Base-by-base conservation (phyloP, 2,113 vertebrate genomes). In the Ochotona curzoniae region DNA sequence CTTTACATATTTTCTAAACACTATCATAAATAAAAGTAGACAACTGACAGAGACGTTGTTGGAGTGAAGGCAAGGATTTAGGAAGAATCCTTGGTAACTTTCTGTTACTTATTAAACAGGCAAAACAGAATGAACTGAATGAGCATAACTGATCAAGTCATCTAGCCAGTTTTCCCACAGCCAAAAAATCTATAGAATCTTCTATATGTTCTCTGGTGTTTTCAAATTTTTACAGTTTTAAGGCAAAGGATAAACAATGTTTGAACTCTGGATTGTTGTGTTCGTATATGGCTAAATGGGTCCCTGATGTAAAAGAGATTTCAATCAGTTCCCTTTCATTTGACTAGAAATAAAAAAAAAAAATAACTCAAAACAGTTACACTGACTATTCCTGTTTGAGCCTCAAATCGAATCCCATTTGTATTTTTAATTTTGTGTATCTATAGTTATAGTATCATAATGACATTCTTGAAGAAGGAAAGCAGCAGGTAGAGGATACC, bases 381-480 rank as follows among this genome's bases (percentile, higher is more conserved):
- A 83, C 1, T 66, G n/a, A 78, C 4, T 30, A 61, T 74, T 30
- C 75, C 18, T 86, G 13, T 60, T 44, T 89, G 18, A 18, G 10
- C 81, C 26, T 78, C n/a, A 70, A 74, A 66, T 70, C 66, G 49
- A 83, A 83, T 60, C 74, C 28, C 25, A 54, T 3, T 64, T 83
- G 11, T 32, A 1, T 51, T 75, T 91, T 23, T 49, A 54, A 32
- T 84, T 88, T 76, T 26, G 30, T 32, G 9, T 2, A 32, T 13
- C 14, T 66, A 0, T 61, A 3, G 26, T 82, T 91, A 28, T 21
- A 91, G 18, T 25, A 69, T 63, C 49, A 47, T 78, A 54, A 18
- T 79, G 26, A 78, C 23, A 86, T 73, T 64, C 8, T 32, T 54
- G n/a, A 49, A 69, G 32, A 66, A 21, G 35, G 83, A 87, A 94